These are phyloP conservation scores for Mesitornis unicolor DNA, from an alignment of 2,113 vertebrate species.

Conservation along the genomic window DNA sequence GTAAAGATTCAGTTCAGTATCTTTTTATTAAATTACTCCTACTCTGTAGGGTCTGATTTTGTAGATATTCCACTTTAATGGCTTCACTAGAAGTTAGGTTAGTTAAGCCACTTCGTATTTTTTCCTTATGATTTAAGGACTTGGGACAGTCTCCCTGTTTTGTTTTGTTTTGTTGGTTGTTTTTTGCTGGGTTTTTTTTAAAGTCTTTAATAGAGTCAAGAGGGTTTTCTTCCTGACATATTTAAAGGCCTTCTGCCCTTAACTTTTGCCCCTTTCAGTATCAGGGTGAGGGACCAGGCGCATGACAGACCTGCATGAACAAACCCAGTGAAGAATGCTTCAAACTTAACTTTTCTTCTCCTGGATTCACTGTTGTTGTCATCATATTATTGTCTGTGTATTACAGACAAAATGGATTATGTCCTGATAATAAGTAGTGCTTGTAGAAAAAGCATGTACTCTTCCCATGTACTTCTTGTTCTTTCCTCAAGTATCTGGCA, in stretches of 20 bases:
- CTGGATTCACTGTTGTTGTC: neutral
- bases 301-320: neutral
- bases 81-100: neutral
- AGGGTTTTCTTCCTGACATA: neutral
- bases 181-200: no score
- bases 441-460: neutral
- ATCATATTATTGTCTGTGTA: neutral
- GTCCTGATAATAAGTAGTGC: neutral
- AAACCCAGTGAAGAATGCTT: neutral
- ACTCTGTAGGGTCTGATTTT: neutral
- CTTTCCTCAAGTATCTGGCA: neutral
- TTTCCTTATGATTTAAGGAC: neutral
- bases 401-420: neutral
- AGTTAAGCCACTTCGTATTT: neutral
- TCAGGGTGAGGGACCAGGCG: neutral
- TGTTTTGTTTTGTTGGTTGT: neutral
- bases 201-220: fast-evolving
- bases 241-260: neutral
- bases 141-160: neutral
- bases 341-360: neutral
- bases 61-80: neutral
- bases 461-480: neutral
- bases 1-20: neutral
- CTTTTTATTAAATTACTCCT: neutral
- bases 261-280: neutral